These are phyloP conservation scores for Bombus pyrosoma DNA, from an alignment of 1,140 invertebrate genomes.

Conservation along the genomic window DNA sequence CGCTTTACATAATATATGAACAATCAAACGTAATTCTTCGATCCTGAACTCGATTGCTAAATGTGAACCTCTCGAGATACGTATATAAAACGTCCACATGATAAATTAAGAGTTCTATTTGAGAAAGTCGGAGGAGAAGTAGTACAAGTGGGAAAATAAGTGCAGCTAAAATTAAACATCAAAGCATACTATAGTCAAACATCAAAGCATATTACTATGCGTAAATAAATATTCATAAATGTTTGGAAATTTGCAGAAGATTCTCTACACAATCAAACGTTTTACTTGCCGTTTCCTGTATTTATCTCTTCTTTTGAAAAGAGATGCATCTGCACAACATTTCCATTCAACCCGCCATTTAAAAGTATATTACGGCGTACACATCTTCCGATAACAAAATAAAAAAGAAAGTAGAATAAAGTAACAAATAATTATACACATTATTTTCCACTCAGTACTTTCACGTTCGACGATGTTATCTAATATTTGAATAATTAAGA, in stretches of 20 bases:
- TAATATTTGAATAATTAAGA: slow-evolving; percentile 37
- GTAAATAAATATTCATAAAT: too few species aligned
- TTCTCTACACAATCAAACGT: not conserved
- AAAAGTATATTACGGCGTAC: not conserved
- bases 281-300: not conserved
- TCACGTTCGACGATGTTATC: slow-evolving; percentile 15
- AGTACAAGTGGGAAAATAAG: too few species aligned
- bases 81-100: too few species aligned
- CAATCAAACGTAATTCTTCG: too few species aligned
- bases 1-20: too few species aligned
- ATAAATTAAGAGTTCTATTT: too few species aligned
- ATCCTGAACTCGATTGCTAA: too few species aligned
- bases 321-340: not conserved
- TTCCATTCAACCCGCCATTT: not conserved
- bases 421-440: not conserved
- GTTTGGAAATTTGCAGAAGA: not conserved
- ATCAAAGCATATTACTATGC: too few species aligned
- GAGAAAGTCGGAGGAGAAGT: too few species aligned
- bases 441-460: slow-evolving; percentile 11
- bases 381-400: not conserved
- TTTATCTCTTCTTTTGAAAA: not conserved
- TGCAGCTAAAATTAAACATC: too few species aligned
- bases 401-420: not conserved
- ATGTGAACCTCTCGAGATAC: too few species aligned
- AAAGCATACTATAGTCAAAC: too few species aligned